Conservation (phyloP, 2,888 invertebrate genomes). For the Bembecia ichneumoniformis region DNA sequence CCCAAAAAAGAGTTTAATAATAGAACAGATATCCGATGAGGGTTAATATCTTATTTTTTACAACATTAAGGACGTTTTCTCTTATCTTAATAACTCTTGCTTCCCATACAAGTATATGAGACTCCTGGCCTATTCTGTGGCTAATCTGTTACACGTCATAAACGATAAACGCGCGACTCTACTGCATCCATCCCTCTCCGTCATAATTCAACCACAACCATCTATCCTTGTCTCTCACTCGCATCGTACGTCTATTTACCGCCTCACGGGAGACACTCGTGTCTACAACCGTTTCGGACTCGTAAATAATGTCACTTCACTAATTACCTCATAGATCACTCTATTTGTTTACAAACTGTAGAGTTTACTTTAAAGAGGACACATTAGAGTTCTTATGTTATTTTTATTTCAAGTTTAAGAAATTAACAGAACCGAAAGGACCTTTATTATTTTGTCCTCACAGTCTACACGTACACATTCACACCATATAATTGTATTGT, state of each 20-base stretch:
- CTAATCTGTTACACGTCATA: slow-evolving; percentile 19
- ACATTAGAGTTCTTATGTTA: neutral
- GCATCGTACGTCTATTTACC: slow-evolving; percentile 1
- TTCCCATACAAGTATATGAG: neutral
- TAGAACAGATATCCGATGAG: too few relatives aligned
- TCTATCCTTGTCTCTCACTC: slow-evolving; percentile 29
- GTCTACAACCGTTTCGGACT: slow-evolving; percentile 21
- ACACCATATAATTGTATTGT: too few relatives aligned
- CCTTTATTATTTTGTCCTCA: too few relatives aligned
- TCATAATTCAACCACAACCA: slow-evolving; percentile 18
- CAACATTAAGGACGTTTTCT: neutral
- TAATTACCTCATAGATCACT: slow-evolving; percentile 40
- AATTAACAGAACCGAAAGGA: too few relatives aligned
- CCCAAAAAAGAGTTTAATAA: too few relatives aligned
- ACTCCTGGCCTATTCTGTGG: neutral
- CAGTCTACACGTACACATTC: too few relatives aligned
- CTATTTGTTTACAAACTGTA: slow-evolving; percentile 19
- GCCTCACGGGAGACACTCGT: slow-evolving; percentile 12
- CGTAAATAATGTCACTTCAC: slow-evolving; percentile 34
- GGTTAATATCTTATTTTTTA: too few relatives aligned
- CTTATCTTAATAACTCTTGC: neutral
- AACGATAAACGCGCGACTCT: slow-evolving; percentile 19
- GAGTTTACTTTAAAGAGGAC: slow-evolving; percentile 29
- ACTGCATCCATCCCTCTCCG: slow-evolving; percentile 32
- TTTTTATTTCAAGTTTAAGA: neutral